Percentiles rank a stretch among this genome's conserved stretches.
Evolutionary conservation across 2,888 invertebrate species (phyloP).

Genomic region (Cosmopolites sordidus): DNA sequence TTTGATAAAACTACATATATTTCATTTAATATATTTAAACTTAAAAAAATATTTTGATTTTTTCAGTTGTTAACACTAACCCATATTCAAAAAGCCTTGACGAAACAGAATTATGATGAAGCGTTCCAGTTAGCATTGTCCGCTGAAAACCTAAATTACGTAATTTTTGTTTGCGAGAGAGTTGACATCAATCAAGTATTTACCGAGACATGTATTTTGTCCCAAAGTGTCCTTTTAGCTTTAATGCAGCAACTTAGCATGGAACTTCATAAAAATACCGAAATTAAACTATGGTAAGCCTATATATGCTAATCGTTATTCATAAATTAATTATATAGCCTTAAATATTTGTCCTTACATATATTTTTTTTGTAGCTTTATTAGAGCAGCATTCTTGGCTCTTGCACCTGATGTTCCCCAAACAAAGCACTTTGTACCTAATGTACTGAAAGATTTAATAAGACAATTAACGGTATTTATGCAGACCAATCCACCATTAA

Average conservation of each 20-base stretch:
- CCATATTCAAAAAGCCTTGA: conserved; percentile 64
- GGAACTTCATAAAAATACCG: conserved; percentile 80
- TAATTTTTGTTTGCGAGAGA: conserved; percentile 81
- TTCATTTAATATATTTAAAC: not conserved
- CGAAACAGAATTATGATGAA: conserved; percentile 72
- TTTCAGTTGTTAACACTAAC: conserved; percentile 58
- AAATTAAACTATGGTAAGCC: conserved; percentile 71
- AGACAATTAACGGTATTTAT: conserved; percentile 71
- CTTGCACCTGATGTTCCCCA: conserved; percentile 72
- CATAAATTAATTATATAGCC: not conserved
- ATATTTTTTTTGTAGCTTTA: conserved; percentile 59
- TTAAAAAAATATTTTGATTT: conserved; percentile 3
- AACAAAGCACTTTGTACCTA: conserved; percentile 78
- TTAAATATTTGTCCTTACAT: too few species aligned
- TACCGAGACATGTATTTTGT: conserved; percentile 64
- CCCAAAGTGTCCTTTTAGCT: conserved; percentile 86
- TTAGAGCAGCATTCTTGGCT: conserved; percentile 82
- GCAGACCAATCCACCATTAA: conserved; percentile 60
- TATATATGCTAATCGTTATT: conserved; percentile 11
- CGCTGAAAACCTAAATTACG: conserved; percentile 81
- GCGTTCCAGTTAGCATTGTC: conserved; percentile 88
- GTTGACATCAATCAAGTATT: conserved; percentile 80
- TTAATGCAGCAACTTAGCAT: conserved; percentile 92
- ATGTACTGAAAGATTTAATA: conserved; percentile 70
- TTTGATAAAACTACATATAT: too few species aligned